Evolutionary conservation across 2,797 vertebrate genomes (phyloP).

Genomic region (Esox masquinongy): DNA sequence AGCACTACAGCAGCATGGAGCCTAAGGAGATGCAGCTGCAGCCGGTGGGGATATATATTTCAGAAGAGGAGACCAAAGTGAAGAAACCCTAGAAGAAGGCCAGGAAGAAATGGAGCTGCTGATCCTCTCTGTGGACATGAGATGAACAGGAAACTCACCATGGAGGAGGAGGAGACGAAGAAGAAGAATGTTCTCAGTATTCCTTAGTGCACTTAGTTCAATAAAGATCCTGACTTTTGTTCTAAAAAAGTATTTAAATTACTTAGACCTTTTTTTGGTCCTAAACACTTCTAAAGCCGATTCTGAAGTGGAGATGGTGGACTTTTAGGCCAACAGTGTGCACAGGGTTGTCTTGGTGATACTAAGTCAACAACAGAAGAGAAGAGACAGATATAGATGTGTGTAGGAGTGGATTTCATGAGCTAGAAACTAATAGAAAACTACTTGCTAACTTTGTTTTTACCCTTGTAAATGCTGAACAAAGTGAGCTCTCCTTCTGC

Average conservation of each 20-base stretch:
- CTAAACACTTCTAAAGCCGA: background rate
- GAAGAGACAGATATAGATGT: conserved; percentile 58
- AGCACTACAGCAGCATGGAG: too few species aligned
- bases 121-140: too few species aligned
- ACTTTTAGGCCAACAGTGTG: background rate
- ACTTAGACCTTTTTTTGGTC: background rate
- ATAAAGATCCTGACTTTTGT: background rate
- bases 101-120: too few species aligned
- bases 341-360: conserved; percentile 62
- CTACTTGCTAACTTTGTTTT: conserved; percentile 1
- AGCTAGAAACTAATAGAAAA: conserved; percentile 20
- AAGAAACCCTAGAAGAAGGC: too few species aligned
- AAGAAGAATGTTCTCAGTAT: too few species aligned
- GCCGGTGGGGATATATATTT: too few species aligned
- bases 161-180: too few species aligned
- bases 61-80: too few species aligned
- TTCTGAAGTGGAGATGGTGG: background rate
- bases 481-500: background rate
- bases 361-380: conserved; percentile 34
- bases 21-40: too few species aligned
- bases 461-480: background rate
- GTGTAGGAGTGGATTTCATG: conserved; percentile 54
- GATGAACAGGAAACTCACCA: too few species aligned
- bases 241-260: background rate
- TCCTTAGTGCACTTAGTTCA: too few species aligned